A percentile compares a stretch with the other conserved stretches of the same genome.
Conservation (phyloP, 2,113 vertebrate genomes). For the Pipra filicauda region DNA sequence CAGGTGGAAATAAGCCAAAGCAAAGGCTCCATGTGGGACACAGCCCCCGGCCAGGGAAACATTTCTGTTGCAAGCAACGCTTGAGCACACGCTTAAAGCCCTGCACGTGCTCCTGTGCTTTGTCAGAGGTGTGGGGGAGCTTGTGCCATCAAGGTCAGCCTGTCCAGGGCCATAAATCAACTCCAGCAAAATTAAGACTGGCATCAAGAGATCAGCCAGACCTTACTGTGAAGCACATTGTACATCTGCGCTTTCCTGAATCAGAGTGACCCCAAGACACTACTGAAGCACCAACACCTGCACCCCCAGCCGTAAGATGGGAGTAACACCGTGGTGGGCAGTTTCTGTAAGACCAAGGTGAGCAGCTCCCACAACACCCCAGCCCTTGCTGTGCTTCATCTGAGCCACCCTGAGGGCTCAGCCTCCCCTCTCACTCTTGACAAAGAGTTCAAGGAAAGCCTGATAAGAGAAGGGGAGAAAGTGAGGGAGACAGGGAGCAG, state of each 20-base stretch:
- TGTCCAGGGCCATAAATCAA: not conserved
- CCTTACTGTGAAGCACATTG: not conserved
- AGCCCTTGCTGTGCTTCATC: not conserved
- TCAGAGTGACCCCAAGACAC: not conserved
- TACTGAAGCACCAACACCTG: not conserved
- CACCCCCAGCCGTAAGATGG: not conserved
- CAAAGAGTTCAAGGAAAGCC: not conserved
- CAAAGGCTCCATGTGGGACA: fast-evolving
- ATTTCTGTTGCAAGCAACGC: not conserved
- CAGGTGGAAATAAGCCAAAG: not conserved
- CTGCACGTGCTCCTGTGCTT: not conserved
- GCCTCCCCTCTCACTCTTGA: not conserved
- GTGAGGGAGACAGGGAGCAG: not conserved
- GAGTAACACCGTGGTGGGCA: not conserved
- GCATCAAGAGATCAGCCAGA: not conserved
- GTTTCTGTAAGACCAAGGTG: not conserved
- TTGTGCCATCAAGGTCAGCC: not conserved
- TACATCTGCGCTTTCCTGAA: not conserved
- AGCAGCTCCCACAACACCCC: fast-evolving
- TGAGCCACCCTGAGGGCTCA: fast-evolving
- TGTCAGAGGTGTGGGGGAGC: fast-evolving
- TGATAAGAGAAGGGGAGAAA: not conserved
- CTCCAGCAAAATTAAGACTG: not conserved
- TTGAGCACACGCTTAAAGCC: not conserved
- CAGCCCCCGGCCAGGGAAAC: not conserved